Evolutionary conservation across 2,797 vertebrate genomes (phyloP).

Genomic region (Myotis pilosus): DNA sequence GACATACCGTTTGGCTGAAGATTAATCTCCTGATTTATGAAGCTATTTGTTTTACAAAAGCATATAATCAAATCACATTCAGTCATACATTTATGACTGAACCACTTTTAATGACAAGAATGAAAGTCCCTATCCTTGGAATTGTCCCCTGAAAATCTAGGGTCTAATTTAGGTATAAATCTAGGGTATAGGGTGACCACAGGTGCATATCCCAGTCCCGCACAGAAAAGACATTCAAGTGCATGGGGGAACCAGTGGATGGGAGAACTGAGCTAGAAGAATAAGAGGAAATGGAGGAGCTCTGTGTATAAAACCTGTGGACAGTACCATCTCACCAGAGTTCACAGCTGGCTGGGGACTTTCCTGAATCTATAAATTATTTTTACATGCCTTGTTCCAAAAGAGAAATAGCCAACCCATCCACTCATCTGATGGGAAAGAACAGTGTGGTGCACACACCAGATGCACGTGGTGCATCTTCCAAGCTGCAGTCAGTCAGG

Average conservation of each 20-base stretch:
- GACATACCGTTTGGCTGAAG: neutral
- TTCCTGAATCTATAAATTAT: neutral
- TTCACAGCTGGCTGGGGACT: neutral
- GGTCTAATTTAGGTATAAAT: no score
- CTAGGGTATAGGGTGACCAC: neutral
- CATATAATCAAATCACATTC: neutral
- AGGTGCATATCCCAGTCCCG: neutral
- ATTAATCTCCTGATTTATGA: neutral
- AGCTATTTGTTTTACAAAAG: constrained; percentile 7
- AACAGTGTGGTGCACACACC: neutral
- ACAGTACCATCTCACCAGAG: neutral
- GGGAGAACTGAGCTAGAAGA: neutral
- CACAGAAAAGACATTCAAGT: neutral
- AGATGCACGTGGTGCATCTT: neutral
- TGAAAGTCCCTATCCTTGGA: neutral
- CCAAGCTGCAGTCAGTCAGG: neutral
- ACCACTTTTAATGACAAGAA: constrained; percentile 22
- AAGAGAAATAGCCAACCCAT: constrained; percentile 15
- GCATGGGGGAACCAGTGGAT: neutral
- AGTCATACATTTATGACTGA: neutral
- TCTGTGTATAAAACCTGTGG: neutral
- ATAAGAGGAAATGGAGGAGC: neutral
- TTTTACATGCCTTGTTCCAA: neutral
- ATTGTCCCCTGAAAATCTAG: neutral
- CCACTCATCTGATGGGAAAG: neutral